Base-by-base conservation (phyloP, 2,797 vertebrate species). In the Danio albolineatus region DNA sequence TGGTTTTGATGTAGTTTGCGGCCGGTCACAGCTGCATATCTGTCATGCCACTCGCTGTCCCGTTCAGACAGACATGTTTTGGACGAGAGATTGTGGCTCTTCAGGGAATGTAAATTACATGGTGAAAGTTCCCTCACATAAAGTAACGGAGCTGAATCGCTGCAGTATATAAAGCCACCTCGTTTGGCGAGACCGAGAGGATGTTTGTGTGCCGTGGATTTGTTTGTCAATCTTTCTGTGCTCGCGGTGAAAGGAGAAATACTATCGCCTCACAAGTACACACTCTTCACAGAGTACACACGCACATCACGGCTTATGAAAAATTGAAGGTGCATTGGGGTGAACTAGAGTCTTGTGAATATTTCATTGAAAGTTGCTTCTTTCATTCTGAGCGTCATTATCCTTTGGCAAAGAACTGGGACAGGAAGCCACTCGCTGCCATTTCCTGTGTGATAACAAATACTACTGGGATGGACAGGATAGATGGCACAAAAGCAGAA, bases 291-390 rank as follows among this genome's bases (percentile, higher is more conserved):
- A 79, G 12, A 59, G 67, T 73, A 41, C 16, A 48, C 75, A 64
- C 16, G 49, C 17, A 21, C 54, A 70, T 70, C 78, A 79, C 39
- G 41, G 72, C 19, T 78, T 46, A 80, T 84, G 17, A 82, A 84
- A 82, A 86, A 90, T 90, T 71, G 0, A 92, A 91, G 82, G 49
- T 39, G 28, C 82, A 83, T 75, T 86, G 64, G 67, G 73, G 74
- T 78, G 86, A 85, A 81, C 82, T 86, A 82, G 82, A 80, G 85
- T 87, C 85, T 48, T 41, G 83, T 93, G 72, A 91, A 94, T 92
- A 88, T 92, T 93, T 93, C 9, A 94, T 92, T 85, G 85, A 89
- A 82, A 56, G 82, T 78, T 70, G 38, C 76, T 62, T 80, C 53
- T 74, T 71, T 82, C 21, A 73, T 38, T 64, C 67, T 72, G 2